Conservation (phyloP, 1,140 invertebrate species). For the Zeugodacus cucurbitae region DNA sequence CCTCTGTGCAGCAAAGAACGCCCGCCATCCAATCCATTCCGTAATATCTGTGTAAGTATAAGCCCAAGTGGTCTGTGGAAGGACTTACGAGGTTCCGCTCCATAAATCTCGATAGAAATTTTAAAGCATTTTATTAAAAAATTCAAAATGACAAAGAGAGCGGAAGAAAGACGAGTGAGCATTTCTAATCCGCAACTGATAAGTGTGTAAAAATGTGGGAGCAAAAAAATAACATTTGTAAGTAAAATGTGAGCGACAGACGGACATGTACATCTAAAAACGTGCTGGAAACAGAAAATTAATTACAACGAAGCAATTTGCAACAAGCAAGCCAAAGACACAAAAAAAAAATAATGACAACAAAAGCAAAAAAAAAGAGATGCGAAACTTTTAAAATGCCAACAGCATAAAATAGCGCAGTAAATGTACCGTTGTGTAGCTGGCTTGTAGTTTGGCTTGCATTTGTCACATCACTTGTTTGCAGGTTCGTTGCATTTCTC, state of each 20-base stretch:
- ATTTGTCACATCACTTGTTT: slow-evolving; percentile 29
- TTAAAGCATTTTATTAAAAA: no score
- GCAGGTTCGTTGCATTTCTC: slow-evolving; percentile 18
- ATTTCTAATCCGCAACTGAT: not conserved
- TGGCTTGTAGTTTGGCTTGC: slow-evolving; percentile 26
- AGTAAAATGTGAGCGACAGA: not conserved
- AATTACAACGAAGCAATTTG: slow-evolving; percentile 35
- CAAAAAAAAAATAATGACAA: not conserved
- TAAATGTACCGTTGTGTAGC: not conserved
- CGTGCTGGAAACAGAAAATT: slow-evolving; percentile 19
- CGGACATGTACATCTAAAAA: not conserved
- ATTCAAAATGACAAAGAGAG: no score
- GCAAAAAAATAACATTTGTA: not conserved
- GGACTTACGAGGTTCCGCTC: no score
- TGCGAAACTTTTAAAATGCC: slow-evolving; percentile 9
- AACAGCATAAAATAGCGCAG: not conserved
- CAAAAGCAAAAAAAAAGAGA: not conserved
- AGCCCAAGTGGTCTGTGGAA: no score
- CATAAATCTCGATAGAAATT: no score
- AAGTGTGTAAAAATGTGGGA: not conserved
- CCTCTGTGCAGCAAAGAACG: no score
- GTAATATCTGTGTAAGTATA: no score
- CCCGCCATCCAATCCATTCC: no score
- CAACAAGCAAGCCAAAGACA: not conserved
- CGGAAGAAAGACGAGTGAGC: not conserved